A percentile compares a stretch with the other conserved stretches of the same genome.
phyloP scores from a whole-genome alignment of 2,888 invertebrate species.

The Tortrix viridana region DNA sequence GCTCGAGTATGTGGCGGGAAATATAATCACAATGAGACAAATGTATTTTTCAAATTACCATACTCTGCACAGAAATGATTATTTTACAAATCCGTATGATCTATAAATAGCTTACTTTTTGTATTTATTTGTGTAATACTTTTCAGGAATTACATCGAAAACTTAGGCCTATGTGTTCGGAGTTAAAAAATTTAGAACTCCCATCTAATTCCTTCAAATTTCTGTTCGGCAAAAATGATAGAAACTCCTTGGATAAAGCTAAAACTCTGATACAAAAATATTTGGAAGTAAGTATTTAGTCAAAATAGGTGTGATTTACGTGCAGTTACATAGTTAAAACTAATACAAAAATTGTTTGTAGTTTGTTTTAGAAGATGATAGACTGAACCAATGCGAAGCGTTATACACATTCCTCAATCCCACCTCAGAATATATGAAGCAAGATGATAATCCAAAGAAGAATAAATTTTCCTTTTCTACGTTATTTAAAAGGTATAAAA shows the following conservation, averaged over 20 bases:
- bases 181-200: slow-evolving; percentile 91
- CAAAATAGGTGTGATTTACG: not conserved
- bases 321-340: not conserved
- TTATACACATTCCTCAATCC: slow-evolving; percentile 96
- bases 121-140: slow-evolving; percentile 50
- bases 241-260: slow-evolving; percentile 91
- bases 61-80: too few relatives aligned
- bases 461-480: slow-evolving; percentile 94
- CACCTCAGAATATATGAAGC: slow-evolving; percentile 94
- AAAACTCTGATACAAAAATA: slow-evolving; percentile 93
- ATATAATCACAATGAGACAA: too few relatives aligned
- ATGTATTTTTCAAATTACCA: too few relatives aligned
- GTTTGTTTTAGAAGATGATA: slow-evolving; percentile 94
- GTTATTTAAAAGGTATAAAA: slow-evolving; percentile 88
- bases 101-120: too few relatives aligned
- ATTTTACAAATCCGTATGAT: too few relatives aligned
- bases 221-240: slow-evolving; percentile 92
- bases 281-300: slow-evolving; percentile 87
- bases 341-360: slow-evolving; percentile 63
- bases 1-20: too few relatives aligned
- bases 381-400: slow-evolving; percentile 94
- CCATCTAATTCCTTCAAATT: slow-evolving; percentile 93
- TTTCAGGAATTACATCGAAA: slow-evolving; percentile 93
- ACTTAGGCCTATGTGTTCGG: slow-evolving; percentile 91
- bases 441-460: slow-evolving; percentile 91